These are phyloP conservation scores for Drosophila virilis DNA, from an alignment of 1,140 invertebrate genomes.

Conservation along the genomic window DNA sequence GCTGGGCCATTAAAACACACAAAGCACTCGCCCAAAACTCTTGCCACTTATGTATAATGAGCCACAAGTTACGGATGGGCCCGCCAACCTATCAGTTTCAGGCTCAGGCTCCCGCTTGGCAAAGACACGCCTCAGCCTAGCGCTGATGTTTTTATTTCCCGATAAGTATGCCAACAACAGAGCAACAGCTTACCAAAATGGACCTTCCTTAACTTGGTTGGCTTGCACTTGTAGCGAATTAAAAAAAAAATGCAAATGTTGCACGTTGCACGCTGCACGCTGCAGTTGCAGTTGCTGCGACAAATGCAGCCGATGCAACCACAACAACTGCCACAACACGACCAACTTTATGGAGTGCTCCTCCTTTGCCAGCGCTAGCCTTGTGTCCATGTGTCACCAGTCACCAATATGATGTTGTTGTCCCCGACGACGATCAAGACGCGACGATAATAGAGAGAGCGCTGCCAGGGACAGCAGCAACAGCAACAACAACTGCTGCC, in stretches of 20 bases:
- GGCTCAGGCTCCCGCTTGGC: slow-evolving; percentile 9
- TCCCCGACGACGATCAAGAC: slow-evolving; percentile 59
- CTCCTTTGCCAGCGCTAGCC: slow-evolving; percentile 38
- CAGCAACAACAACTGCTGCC: slow-evolving; percentile 4
- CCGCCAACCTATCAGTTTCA: not conserved
- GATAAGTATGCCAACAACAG: slow-evolving; percentile 41
- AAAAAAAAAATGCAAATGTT: slow-evolving; percentile 72
- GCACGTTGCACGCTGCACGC: slow-evolving; percentile 47
- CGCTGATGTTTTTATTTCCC: slow-evolving; percentile 74
- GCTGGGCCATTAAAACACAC: slow-evolving; percentile 59
- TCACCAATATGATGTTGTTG: slow-evolving; percentile 78
- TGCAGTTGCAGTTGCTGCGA: slow-evolving; percentile 15
- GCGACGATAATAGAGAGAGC: slow-evolving; percentile 67
- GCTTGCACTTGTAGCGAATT: slow-evolving; percentile 61
- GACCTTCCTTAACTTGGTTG: slow-evolving; percentile 28
- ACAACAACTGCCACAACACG: slow-evolving; percentile 33
- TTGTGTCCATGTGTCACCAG: slow-evolving; percentile 77
- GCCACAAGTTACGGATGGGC: not conserved
- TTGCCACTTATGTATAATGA: slow-evolving; percentile 20
- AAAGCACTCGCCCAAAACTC: slow-evolving; percentile 7
- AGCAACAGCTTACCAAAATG: slow-evolving; percentile 35
- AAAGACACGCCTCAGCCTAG: not conserved
- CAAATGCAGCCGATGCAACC: slow-evolving; percentile 20
- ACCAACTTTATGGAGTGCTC: slow-evolving; percentile 67
- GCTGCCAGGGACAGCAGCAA: slow-evolving; percentile 8